Conservation (phyloP, 1,140 invertebrate genomes). For the Alviniconcha marisindica region DNA sequence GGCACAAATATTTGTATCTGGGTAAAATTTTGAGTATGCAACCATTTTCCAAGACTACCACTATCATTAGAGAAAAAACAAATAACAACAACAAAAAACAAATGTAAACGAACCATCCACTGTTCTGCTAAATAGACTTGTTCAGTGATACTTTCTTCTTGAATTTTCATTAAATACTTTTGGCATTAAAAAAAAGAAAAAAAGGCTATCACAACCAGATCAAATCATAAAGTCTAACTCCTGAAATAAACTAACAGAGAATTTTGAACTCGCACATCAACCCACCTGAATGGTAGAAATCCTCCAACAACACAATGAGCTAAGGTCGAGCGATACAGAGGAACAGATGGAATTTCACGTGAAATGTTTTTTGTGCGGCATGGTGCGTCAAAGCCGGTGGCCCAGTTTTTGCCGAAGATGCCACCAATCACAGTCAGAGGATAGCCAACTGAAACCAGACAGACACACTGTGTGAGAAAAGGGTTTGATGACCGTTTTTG, state of each 20-base stretch:
- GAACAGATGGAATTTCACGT: constrained; percentile 77
- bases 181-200: not conserved
- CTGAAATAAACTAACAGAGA: too few relatives aligned
- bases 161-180: not conserved
- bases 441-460: constrained; percentile 76
- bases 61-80: too few relatives aligned
- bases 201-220: not conserved
- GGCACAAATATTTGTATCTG: too few relatives aligned
- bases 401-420: constrained; percentile 78
- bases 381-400: constrained; percentile 77
- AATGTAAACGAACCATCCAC: too few relatives aligned
- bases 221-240: too few relatives aligned
- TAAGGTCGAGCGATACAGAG: constrained; percentile 77
- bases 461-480: too few relatives aligned
- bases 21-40: too few relatives aligned
- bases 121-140: too few relatives aligned
- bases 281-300: constrained; percentile 79
- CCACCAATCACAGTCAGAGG: constrained; percentile 79
- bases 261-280: too few relatives aligned
- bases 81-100: too few relatives aligned
- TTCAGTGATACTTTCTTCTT: too few relatives aligned
- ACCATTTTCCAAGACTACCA: too few relatives aligned
- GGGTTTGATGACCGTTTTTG: not conserved
- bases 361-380: constrained; percentile 79
- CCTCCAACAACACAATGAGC: constrained; percentile 78